phyloP scores from a whole-genome alignment of 2,888 invertebrate genomes.

The Onthophagus sagittarius region DNA sequence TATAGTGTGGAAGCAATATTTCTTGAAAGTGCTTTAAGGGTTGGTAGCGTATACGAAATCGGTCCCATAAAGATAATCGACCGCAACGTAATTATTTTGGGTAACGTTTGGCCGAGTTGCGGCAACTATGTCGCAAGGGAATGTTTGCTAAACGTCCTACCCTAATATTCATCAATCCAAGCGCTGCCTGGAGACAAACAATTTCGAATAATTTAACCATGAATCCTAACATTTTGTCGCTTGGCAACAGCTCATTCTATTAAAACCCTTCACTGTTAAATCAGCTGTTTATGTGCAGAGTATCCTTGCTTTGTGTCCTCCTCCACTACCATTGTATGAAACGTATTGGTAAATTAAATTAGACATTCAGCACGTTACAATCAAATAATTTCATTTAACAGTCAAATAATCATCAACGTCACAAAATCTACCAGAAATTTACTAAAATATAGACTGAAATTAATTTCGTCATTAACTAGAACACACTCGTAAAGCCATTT shows the following conservation, averaged over 20 bases:
- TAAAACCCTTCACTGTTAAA: background rate
- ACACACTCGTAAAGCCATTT: no score
- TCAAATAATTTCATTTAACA: background rate
- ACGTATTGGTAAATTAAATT: background rate
- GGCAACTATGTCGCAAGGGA: background rate
- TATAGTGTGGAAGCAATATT: no score
- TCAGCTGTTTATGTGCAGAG: background rate
- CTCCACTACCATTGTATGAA: background rate
- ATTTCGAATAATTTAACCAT: background rate
- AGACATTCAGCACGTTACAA: background rate
- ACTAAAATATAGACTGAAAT: no score
- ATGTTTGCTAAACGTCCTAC: background rate
- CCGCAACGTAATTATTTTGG: background rate
- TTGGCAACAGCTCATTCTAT: background rate
- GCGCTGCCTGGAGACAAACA: background rate
- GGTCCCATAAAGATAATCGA: background rate
- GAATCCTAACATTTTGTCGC: background rate
- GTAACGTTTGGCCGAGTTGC: background rate
- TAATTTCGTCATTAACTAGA: no score
- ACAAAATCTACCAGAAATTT: background rate
- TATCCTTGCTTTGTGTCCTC: background rate
- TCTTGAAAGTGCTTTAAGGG: no score
- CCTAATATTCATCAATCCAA: background rate
- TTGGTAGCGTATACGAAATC: background rate
- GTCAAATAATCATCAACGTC: background rate